Conservation (phyloP, 2,113 vertebrate genomes). For the Cacatua alba region DNA sequence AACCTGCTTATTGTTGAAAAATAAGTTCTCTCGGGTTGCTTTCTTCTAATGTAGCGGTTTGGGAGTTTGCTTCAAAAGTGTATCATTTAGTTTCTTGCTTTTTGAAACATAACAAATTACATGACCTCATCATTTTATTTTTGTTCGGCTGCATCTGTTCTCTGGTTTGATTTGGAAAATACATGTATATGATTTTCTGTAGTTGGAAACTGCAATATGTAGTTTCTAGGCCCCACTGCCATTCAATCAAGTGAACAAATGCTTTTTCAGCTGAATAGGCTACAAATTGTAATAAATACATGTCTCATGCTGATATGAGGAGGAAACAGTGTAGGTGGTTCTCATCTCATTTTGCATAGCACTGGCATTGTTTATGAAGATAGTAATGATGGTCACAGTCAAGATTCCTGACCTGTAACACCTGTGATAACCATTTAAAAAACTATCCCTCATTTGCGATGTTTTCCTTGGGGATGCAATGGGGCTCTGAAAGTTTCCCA, state of each 20-base stretch:
- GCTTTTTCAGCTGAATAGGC: neutral
- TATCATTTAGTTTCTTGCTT: neutral
- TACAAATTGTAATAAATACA: neutral
- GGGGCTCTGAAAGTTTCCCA: neutral
- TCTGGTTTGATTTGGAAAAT: neutral
- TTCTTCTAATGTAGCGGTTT: neutral
- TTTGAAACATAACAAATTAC: neutral
- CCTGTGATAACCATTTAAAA: neutral
- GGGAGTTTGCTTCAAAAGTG: neutral
- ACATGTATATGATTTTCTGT: neutral
- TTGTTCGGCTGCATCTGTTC: neutral
- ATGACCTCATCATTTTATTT: neutral
- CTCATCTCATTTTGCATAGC: neutral
- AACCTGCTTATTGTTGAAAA: neutral
- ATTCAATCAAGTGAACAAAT: neutral
- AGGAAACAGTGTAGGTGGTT: neutral
- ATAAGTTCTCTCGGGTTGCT: neutral
- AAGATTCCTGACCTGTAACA: neutral
- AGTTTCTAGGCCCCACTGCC: neutral
- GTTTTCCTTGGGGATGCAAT: neutral
- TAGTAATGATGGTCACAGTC: neutral
- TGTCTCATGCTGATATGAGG: neutral
- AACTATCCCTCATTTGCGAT: neutral
- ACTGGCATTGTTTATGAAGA: neutral
- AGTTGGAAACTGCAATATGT: neutral